Percentiles rank a stretch among this genome's conserved stretches.
Conservation (phyloP, 2,888 invertebrate genomes). For the Scrobipalpa atriplicella region DNA sequence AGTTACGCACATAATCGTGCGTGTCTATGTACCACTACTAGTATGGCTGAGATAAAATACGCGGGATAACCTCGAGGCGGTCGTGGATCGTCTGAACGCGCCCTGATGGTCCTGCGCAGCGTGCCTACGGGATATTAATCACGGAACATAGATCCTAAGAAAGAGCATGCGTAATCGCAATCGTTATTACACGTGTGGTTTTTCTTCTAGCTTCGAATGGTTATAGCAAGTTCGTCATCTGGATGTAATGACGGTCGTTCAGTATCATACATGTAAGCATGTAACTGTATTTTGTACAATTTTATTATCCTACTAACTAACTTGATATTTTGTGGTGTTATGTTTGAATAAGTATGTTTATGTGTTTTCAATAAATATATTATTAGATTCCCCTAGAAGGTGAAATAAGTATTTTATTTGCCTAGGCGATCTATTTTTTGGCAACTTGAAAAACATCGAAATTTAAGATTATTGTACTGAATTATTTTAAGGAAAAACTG, state of each 20-base stretch:
- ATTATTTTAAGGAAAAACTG: no score
- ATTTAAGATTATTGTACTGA: no score
- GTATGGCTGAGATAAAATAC: no score
- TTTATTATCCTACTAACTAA: neutral
- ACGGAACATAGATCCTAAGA: constrained; percentile 40
- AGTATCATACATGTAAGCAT: no score
- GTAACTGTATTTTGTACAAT: neutral
- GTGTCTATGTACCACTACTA: no score
- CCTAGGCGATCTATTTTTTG: no score
- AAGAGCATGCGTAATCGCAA: constrained; percentile 42
- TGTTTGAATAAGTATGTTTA: no score
- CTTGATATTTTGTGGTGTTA: no score
- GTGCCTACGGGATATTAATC: constrained; percentile 54
- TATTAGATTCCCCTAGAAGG: no score
- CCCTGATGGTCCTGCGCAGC: constrained; percentile 36
- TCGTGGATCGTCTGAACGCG: neutral
- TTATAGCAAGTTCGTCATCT: constrained; percentile 10
- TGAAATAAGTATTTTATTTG: no score
- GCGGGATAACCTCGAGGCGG: neutral
- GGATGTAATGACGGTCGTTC: constrained; percentile 1
- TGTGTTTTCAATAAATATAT: no score
- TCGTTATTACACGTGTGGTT: constrained; percentile 39
- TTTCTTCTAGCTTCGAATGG: neutral
- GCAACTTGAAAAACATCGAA: neutral
- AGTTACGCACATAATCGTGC: no score